phyloP scores from a whole-genome alignment of 2,888 invertebrate species.

The Hirtodrosophila histrioides region DNA sequence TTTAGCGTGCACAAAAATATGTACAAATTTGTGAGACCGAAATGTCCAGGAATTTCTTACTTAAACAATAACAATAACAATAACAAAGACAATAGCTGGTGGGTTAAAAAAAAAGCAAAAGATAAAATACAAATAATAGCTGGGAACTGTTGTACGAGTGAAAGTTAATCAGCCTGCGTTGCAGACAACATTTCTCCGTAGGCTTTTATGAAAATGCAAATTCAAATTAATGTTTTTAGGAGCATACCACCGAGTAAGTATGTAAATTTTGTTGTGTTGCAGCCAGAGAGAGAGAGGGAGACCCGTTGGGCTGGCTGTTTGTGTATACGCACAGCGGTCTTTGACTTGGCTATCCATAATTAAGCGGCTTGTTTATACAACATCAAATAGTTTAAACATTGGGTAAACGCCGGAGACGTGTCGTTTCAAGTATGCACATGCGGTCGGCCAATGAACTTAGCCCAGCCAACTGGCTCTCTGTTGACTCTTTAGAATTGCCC shows the following conservation, averaged over 20 bases:
- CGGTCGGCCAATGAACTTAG: slow-evolving; percentile 40
- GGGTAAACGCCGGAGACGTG: slow-evolving; percentile 32
- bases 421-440: slow-evolving; percentile 12
- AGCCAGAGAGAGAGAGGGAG: neutral
- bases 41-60: slow-evolving; percentile 34
- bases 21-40: slow-evolving; percentile 40
- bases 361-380: slow-evolving; percentile 58
- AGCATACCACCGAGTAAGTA: slow-evolving; percentile 4
- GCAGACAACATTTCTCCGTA: slow-evolving; percentile 46
- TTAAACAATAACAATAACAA: slow-evolving; percentile 24
- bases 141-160: slow-evolving; percentile 56
- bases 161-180: slow-evolving; percentile 54
- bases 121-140: slow-evolving; percentile 29
- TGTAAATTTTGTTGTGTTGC: slow-evolving; percentile 36
- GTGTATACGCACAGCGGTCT: slow-evolving; percentile 39
- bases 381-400: slow-evolving; percentile 60
- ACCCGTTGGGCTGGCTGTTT: slow-evolving; percentile 9
- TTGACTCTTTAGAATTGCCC: slow-evolving; percentile 39
- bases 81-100: slow-evolving; percentile 10
- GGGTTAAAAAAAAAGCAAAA: slow-evolving; percentile 8
- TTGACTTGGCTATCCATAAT: slow-evolving; percentile 51
- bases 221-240: slow-evolving; percentile 44
- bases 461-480: neutral
- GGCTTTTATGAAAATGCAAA: slow-evolving; percentile 47
- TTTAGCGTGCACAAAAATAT: slow-evolving; percentile 32